Base-by-base conservation (phyloP, 2,113 vertebrate species). In the Benitochromis conjunctus region DNA sequence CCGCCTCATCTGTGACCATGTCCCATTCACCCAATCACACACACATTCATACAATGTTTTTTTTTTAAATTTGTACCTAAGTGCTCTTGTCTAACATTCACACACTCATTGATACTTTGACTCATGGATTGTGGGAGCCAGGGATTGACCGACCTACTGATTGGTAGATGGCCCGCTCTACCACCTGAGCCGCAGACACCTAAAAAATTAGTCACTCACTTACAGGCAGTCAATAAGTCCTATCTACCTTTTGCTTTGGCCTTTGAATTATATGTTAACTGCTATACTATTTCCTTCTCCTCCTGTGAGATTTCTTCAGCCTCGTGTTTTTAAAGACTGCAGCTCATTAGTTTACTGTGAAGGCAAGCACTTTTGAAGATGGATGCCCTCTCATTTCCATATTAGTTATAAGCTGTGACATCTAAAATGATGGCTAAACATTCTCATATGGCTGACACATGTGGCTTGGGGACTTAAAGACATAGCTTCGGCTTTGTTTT, bases 371-470 rank as follows among this genome's bases (percentile, higher is more conserved):
- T 80, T 46, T 57, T 79, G 84, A 69, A 88, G 85, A 87, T 85
- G 69, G 10, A 85, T 85, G 80, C 86, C 64, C 84, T 88, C 51
- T 83, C 83, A 84, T 46, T 71, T 74, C 79, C 9, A 62, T 84
- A 82, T 92, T 83, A 91, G 84, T 84, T 87, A 92, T 71, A 36
- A 41, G 60, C 69, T 62, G 36, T 46, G 91, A 87, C 82, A 79
- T 86, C 36, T 92, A 69, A 89, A 91, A 66, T 77, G 14, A 88
- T 9, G 53, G 79, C 81, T 89, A 90, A 93, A 88, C 74, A 80
- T 48, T 84, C 79, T 93, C 92, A 93, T 90, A 91, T 92, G 92
- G 87, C 64, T 54, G 36, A 82, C 89, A 91, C 76, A 69, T 88
- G 89, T 77, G 86, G 34, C 78, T 53, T 79, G 29, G 77, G 80